phyloP scores from a whole-genome alignment of 1,140 invertebrate genomes.

The Megalonaias nervosa region DNA sequence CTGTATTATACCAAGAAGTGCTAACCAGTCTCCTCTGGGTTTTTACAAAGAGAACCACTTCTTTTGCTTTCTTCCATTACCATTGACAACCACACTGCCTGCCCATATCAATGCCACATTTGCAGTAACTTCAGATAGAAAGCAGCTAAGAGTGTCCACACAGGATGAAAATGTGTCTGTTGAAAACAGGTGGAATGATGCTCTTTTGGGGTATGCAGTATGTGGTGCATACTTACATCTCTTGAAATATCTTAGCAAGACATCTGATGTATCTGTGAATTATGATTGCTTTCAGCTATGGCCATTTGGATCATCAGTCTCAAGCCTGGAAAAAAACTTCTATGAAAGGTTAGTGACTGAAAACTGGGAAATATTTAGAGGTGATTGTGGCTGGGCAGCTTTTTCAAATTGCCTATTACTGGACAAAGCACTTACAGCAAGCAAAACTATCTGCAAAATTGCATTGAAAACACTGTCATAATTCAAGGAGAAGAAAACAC shows the following conservation, averaged over 20 bases:
- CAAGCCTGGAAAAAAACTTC: neutral
- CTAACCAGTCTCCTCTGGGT: too few relatives aligned
- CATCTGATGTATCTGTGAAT: neutral
- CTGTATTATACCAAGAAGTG: too few relatives aligned
- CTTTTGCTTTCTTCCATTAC: conserved; percentile 51
- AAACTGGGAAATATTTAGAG: too few relatives aligned
- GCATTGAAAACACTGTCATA: neutral
- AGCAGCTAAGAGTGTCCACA: conserved; percentile 18
- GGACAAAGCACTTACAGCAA: too few relatives aligned
- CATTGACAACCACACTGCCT: conserved; percentile 35
- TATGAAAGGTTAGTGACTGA: conserved; percentile 6
- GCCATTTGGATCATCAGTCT: too few relatives aligned
- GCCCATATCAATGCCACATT: conserved; percentile 44
- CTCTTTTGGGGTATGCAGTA: conserved; percentile 38
- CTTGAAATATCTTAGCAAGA: neutral
- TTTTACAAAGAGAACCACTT: too few relatives aligned
- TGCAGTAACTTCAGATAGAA: too few relatives aligned
- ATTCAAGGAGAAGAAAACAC: neutral
- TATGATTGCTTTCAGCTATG: conserved; percentile 16
- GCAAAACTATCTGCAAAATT: neutral
- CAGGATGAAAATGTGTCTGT: conserved; percentile 36
- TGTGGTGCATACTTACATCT: conserved; percentile 12
- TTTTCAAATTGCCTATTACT: too few relatives aligned
- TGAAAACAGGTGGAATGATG: conserved; percentile 48
- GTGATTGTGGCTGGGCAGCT: too few relatives aligned